Evolutionary conservation across 2,797 vertebrate species (phyloP), one percentile per base, ranked within the genome.

Genomic region (Carapus acus): DNA sequence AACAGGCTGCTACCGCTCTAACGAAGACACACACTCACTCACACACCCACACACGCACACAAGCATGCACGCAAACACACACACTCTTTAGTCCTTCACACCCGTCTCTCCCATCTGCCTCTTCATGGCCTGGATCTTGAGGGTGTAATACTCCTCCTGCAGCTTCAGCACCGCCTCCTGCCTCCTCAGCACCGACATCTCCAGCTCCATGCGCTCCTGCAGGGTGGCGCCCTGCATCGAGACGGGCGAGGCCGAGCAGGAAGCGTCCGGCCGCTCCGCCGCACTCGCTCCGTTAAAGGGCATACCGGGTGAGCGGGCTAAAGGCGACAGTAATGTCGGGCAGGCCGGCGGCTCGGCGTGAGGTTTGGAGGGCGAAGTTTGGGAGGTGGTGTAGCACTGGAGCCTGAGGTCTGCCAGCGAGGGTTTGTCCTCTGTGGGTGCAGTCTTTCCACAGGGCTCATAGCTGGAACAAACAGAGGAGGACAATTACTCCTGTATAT

Each of bases 91-190:
- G 15, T 42, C 38, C 18, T 41, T 52, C 42, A 41, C 12, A 47
- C 6, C 4, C 2, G 63, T 22, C 22, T 67, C 53, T 24, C 49
- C 65, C 55, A 77, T 71, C 63, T 79, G 57, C 23, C 60, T 73
- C 54, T 74, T 80, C 60, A 81, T 68, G 50, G 66, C 27, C 47
- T 73, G 68, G 27, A 84, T 82, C 67, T 84, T 82, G 7, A 84
- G 62, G 3, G 66, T 76, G 47, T 84, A 82, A 71, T 84, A 84
- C 49, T 84, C 77, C 43, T 82, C 77, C 42, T 84, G 80, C 20
- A 84, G 71, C 52, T 75, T 71, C 29, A 81, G 78, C n/a, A 84
- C 78, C 0, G 69, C 43, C 16, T 81, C 80, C 55, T 82, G 75
- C 65, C 77, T 76, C 51, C 69, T 71, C 8, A 82, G 64, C 36